These are phyloP conservation scores for Cervus canadensis DNA, from an alignment of 2,113 vertebrate species.

Conservation along the genomic window DNA sequence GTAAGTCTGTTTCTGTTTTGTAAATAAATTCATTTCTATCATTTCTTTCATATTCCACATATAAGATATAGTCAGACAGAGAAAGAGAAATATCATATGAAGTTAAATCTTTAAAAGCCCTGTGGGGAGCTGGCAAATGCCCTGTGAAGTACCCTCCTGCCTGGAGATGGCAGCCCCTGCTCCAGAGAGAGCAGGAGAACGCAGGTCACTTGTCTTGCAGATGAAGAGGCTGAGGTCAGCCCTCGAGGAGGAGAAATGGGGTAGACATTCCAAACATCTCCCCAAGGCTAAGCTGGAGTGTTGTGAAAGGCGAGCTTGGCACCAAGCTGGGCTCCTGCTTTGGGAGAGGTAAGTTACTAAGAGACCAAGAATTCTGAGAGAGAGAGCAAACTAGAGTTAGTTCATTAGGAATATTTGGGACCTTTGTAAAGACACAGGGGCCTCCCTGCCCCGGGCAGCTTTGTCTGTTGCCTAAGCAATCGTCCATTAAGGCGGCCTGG, in stretches of 20 bases:
- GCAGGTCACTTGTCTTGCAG: background rate
- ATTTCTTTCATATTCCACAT: background rate
- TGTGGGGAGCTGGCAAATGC: background rate
- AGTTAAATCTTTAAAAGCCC: background rate
- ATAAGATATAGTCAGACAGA: background rate
- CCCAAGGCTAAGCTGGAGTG: background rate
- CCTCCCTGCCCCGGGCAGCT: constrained; percentile 32
- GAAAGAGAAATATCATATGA: background rate
- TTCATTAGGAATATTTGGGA: constrained; percentile 53
- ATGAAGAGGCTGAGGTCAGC: background rate
- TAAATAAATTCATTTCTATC: background rate
- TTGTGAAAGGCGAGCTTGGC: constrained; percentile 45
- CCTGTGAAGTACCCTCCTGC: background rate
- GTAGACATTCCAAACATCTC: background rate
- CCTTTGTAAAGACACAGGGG: constrained; percentile 35
- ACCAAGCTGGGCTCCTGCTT: constrained; percentile 39
- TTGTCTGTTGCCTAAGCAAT: constrained; percentile 62
- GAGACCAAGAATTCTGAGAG: constrained; percentile 56
- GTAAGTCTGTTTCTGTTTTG: background rate
- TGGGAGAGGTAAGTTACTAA: constrained; percentile 63
- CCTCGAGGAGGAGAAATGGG: background rate
- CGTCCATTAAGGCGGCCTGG: constrained; percentile 24
- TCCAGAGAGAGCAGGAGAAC: background rate
- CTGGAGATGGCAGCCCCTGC: background rate
- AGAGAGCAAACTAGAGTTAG: constrained; percentile 7